Evolutionary conservation across 2,113 vertebrate genomes (phyloP).

Genomic region (Gambusia holbrooki): DNA sequence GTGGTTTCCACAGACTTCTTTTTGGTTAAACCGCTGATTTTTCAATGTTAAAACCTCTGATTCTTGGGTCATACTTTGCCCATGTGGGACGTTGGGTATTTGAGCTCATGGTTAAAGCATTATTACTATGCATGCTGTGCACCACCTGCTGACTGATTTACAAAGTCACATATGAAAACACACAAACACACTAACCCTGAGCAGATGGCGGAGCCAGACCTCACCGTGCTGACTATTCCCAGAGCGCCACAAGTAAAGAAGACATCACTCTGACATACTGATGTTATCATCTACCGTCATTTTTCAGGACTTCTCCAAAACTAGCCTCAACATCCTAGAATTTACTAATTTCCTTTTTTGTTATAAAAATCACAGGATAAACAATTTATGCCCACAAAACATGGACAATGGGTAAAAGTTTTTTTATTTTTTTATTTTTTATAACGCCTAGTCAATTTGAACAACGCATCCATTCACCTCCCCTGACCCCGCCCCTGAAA

Average conservation of each 20-base stretch:
- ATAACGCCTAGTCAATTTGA: conserved; percentile 5
- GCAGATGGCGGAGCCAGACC: conserved; percentile 71
- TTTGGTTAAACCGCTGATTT: background rate
- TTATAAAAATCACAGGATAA: background rate
- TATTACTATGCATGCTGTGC: conserved; percentile 32
- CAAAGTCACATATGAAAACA: conserved; percentile 33
- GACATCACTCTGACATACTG: conserved; percentile 51
- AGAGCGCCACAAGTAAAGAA: conserved; percentile 61
- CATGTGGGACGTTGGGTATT: background rate
- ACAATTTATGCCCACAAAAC: background rate
- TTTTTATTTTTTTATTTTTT: background rate
- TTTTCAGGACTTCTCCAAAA: background rate
- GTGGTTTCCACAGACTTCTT: no score
- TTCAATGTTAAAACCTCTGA: background rate
- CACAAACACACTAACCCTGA: conserved; percentile 46
- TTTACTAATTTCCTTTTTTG: background rate
- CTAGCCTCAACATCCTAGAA: background rate
- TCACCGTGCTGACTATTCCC: conserved; percentile 48
- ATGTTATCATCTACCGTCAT: background rate
- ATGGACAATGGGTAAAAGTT: conserved; percentile 16
- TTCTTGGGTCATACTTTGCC: background rate
- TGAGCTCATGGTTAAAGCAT: conserved; percentile 15
- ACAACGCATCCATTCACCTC: conserved; percentile 29
- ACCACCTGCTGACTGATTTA: conserved; percentile 47
- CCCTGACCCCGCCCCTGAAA: conserved; percentile 13